phyloP scores from a whole-genome alignment of 2,888 invertebrate species.

The Drosophila paranaensis region DNA sequence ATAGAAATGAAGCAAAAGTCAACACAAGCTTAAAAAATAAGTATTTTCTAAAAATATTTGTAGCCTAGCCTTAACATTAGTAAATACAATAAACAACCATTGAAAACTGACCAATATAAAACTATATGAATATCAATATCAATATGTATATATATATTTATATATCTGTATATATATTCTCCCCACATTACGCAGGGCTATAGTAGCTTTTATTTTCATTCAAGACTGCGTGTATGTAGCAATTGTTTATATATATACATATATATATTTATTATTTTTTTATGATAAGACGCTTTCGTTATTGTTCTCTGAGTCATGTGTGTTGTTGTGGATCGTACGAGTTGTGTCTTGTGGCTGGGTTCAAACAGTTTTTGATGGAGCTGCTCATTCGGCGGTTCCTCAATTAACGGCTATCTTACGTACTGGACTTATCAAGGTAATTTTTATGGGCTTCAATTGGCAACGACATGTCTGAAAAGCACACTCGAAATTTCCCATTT shows the following conservation, averaged over 20 bases:
- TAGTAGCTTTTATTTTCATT: conserved; percentile 10
- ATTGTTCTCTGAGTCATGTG: conserved; percentile 40
- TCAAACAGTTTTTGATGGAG: not conserved
- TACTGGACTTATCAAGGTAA: conserved; percentile 3
- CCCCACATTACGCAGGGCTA: not conserved
- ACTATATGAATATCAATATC: not conserved
- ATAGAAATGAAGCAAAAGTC: conserved; percentile 7
- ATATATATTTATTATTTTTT: conserved; percentile 15
- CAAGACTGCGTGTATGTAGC: conserved; percentile 1
- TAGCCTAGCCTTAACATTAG: not conserved
- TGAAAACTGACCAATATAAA: not conserved
- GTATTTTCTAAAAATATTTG: conserved; percentile 25
- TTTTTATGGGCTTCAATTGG: not conserved
- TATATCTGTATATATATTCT: not conserved
- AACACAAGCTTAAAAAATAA: conserved; percentile 21
- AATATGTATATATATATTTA: not conserved
- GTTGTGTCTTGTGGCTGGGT: conserved; percentile 2
- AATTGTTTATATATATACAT: conserved; percentile 4
- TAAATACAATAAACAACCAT: not conserved
- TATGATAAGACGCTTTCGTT: conserved; percentile 35
- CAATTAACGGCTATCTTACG: conserved; percentile 7
- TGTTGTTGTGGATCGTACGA: conserved; percentile 23
- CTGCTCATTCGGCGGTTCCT: not conserved
- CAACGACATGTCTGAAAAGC: conserved; percentile 7
- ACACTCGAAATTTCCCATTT: not conserved